Evolutionary conservation across 2,797 vertebrate species (phyloP).

Genomic region (Danio choprae): DNA sequence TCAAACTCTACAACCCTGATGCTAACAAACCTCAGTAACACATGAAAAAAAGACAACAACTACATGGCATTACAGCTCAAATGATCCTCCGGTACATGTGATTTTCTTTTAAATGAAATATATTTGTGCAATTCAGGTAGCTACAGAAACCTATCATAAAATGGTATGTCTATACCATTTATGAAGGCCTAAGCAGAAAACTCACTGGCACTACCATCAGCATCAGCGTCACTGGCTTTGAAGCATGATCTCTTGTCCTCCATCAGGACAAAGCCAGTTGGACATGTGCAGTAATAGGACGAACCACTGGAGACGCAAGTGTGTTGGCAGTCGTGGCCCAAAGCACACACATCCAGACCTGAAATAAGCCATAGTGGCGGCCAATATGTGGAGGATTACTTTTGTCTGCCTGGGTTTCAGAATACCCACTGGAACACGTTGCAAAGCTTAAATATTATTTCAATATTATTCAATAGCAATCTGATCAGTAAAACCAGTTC

Average conservation of each 20-base stretch:
- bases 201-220: conserved; percentile 59
- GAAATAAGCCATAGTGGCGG: conserved; percentile 44
- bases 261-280: conserved; percentile 57
- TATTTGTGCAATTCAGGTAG: background rate
- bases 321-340: conserved; percentile 59
- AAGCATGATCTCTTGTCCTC: conserved; percentile 60
- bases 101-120: background rate
- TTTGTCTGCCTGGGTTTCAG: background rate
- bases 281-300: conserved; percentile 58
- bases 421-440: background rate
- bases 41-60: background rate
- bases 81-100: background rate
- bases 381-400: background rate
- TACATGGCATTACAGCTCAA: background rate
- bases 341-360: conserved; percentile 56
- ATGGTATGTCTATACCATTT: conserved; percentile 52
- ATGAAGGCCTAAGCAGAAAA: conserved; percentile 48
- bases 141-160: conserved; percentile 52
- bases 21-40: conserved; percentile 7
- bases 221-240: conserved; percentile 48
- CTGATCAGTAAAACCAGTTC: background rate
- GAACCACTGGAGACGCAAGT: conserved; percentile 53
- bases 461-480: background rate
- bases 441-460: background rate
- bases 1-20: conserved; percentile 52